Conservation (phyloP, 64 coral and sea anemone genomes). For the Anthopleura sola region DNA sequence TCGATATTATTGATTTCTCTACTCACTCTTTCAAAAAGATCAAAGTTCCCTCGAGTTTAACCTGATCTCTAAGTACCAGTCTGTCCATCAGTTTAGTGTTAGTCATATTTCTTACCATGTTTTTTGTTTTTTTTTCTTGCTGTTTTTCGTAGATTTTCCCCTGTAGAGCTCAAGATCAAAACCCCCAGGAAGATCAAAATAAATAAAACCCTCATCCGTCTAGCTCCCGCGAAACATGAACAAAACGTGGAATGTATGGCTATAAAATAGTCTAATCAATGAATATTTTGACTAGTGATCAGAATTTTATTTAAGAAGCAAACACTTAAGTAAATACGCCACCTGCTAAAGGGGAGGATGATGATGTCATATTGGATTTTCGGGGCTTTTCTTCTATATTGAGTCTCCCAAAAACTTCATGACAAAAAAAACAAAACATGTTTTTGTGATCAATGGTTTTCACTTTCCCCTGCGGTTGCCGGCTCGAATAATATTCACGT, state of each 20-base stretch:
- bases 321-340: not conserved
- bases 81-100: not conserved
- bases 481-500: too few species aligned
- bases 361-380: not conserved
- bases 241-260: not conserved
- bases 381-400: not conserved
- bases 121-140: not conserved
- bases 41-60: not conserved
- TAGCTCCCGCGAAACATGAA: not conserved
- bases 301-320: not conserved
- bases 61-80: not conserved
- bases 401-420: too few species aligned
- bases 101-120: conserved; percentile 12
- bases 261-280: conserved; percentile 8
- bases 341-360: not conserved
- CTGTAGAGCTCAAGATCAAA: not conserved
- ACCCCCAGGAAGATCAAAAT: not conserved
- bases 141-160: not conserved
- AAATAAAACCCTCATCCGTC: not conserved
- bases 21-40: not conserved
- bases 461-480: not conserved
- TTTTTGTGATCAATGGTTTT: too few species aligned
- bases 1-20: not conserved
- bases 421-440: too few species aligned
- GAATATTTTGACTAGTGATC: not conserved